A percentile compares a stretch with the other conserved stretches of the same genome.
These are phyloP conservation scores for Atrichornis clamosus DNA, from an alignment of 2,113 vertebrate genomes.

Conservation along the genomic window DNA sequence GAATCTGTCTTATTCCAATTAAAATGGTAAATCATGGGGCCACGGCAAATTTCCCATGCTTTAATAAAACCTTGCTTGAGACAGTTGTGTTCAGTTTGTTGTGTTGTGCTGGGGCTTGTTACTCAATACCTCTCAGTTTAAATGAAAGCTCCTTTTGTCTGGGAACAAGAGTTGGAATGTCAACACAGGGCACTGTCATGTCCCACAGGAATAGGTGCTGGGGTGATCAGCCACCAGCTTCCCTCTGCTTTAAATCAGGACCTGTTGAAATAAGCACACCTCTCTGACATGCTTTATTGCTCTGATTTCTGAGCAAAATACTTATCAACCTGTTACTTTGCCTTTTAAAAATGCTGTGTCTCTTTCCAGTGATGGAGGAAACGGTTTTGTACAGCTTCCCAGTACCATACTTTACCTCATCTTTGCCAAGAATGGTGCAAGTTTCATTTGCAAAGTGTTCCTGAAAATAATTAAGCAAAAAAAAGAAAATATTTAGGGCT, in stretches of 20 bases:
- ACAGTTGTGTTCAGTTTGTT: neutral
- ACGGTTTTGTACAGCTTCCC: neutral
- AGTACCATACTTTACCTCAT: neutral
- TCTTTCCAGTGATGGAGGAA: neutral
- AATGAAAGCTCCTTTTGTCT: constrained; percentile 37
- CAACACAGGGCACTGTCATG: neutral
- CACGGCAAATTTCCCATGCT: neutral
- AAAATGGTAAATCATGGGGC: neutral
- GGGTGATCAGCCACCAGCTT: neutral
- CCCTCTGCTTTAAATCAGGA: neutral
- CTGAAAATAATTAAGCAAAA: neutral
- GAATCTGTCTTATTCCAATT: constrained; percentile 23
- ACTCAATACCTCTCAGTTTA: neutral
- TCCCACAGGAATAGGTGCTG: neutral
- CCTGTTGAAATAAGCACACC: neutral
- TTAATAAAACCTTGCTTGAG: neutral
- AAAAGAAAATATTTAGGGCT: neutral
- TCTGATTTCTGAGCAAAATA: neutral
- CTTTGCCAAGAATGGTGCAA: neutral
- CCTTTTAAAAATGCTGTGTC: neutral
- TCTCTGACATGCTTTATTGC: accelerated
- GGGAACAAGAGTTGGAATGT: neutral
- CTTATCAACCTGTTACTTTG: neutral
- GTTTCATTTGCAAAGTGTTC: neutral
- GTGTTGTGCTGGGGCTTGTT: neutral